Conservation (phyloP, 2,113 vertebrate species). For the Urocitellus parryii region DNA sequence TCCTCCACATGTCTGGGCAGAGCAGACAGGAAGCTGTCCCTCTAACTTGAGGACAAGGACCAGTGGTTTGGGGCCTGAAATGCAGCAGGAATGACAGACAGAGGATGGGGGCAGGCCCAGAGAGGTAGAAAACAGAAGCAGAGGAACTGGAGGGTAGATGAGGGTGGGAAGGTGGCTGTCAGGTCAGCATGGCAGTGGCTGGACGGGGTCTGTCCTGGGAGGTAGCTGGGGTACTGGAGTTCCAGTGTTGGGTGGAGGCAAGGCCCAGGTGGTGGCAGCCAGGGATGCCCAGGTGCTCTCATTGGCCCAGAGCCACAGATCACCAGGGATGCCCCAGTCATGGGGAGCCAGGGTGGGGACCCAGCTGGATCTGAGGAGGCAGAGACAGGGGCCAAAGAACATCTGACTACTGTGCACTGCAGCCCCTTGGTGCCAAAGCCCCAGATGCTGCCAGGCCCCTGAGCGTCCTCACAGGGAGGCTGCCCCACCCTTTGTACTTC, state of each 20-base stretch:
- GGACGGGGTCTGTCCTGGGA: slow-evolving; percentile 73
- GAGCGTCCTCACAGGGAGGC: not conserved
- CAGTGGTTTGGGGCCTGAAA: not conserved
- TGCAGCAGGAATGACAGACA: not conserved
- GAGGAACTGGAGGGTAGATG: not conserved
- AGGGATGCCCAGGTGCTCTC: not conserved
- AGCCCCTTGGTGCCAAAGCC: not conserved
- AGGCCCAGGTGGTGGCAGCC: not conserved
- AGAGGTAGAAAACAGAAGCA: slow-evolving; percentile 78
- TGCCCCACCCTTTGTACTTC: slow-evolving; percentile 45
- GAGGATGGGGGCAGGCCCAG: not conserved
- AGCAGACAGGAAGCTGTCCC: not conserved
- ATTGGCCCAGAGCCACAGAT: slow-evolving; percentile 22
- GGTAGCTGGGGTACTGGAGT: slow-evolving; percentile 75
- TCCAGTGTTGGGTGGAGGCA: slow-evolving; percentile 71
- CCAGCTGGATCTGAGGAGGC: not conserved
- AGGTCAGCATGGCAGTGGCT: slow-evolving; percentile 41
- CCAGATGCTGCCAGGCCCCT: not conserved
- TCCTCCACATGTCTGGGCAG: too few relatives aligned
- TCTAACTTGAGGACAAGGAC: not conserved
- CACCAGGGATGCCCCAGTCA: not conserved
- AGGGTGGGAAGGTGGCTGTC: not conserved
- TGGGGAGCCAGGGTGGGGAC: not conserved
- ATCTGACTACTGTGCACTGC: not conserved
- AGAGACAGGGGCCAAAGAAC: not conserved